Base-by-base conservation (phyloP, 2,888 invertebrate species). In the Lamproptera curius region DNA sequence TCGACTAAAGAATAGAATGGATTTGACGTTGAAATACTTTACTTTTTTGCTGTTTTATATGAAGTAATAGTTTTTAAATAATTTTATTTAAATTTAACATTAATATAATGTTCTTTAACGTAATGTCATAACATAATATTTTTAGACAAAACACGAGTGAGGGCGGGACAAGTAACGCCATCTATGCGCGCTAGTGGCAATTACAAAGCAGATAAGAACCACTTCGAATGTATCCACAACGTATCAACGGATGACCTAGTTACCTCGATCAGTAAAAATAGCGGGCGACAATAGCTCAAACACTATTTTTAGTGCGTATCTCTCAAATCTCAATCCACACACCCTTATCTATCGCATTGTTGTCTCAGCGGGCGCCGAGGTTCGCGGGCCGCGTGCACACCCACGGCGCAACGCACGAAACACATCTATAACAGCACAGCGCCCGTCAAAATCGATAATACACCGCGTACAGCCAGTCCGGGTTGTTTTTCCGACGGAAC, bases 261-360 rank as follows among this genome's bases (percentile, higher is more conserved):
- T 85, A 68, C 77, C 76, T 77, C 76, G 74, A 65, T 65, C 70
- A 75, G 75, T 81, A 84, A 85, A 86, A 87, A 86, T 86, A 87
- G 84, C 81, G 68, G 58, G 64, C 71, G 74, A 81, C 84, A 84
- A 85, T 83, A 84, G 84, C 86, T 87, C 85, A 72, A 80, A 71
- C 72, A 76, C 85, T 87, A 87, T 86, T 86, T 81, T 72, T 85
- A 85, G 82, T 76, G 70, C 73, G 72, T 80, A 82, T 83, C 76
- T 76, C 65, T 68, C 70, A 79, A 76, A 76, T 76, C 70, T 72
- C 54, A 72, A 74, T 71, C 62, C 70, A 75, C 67, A 71, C 65
- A 68, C 62, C 70, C 70, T 79, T 76, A 71, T 73, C 73, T 77
- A 61, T 53, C 45, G 50, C 54, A 60, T 65, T 66, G 68, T 65